Conservation (phyloP, 2,888 invertebrate genomes). For the Cancer borealis region DNA sequence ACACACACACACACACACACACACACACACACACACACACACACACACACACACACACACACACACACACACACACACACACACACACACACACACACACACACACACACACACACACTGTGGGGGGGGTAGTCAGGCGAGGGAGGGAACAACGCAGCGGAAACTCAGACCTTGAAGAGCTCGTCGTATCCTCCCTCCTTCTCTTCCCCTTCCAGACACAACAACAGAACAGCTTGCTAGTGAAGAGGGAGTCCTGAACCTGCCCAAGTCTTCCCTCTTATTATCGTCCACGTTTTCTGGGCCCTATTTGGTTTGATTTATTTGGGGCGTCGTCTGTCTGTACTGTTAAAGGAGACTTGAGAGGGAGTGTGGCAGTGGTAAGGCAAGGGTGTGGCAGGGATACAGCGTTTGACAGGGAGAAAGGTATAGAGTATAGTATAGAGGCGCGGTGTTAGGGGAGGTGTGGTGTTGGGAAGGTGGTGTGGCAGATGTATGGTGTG, state of each 20-base stretch:
- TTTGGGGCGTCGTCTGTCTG: constrained; percentile 33
- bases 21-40: constrained; percentile 21
- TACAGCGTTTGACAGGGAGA: constrained; percentile 13
- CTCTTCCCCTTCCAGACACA: constrained; percentile 22
- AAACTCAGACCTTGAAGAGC: constrained; percentile 7
- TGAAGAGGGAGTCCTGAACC: not conserved
- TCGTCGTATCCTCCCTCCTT: constrained; percentile 8
- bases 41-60: constrained; percentile 20
- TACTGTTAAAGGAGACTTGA: not conserved
- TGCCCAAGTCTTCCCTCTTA: constrained; percentile 35
- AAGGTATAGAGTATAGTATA: not conserved
- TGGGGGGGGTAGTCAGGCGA: not conserved
- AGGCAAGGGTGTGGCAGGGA: not conserved
- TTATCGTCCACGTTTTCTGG: constrained; percentile 38
- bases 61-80: constrained; percentile 20
- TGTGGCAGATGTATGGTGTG: not conserved
- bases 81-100: not conserved
- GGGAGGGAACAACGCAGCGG: not conserved
- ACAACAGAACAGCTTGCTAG: not conserved
- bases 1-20: constrained; percentile 29
- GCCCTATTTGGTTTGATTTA: constrained; percentile 43
- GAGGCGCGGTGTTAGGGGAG: not conserved
- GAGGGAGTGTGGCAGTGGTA: not conserved
- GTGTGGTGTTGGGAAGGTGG: not conserved
- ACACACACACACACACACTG: not conserved